Evolutionary conservation across 1,140 invertebrate genomes (phyloP).

Genomic region (Phthorimaea operculella): DNA sequence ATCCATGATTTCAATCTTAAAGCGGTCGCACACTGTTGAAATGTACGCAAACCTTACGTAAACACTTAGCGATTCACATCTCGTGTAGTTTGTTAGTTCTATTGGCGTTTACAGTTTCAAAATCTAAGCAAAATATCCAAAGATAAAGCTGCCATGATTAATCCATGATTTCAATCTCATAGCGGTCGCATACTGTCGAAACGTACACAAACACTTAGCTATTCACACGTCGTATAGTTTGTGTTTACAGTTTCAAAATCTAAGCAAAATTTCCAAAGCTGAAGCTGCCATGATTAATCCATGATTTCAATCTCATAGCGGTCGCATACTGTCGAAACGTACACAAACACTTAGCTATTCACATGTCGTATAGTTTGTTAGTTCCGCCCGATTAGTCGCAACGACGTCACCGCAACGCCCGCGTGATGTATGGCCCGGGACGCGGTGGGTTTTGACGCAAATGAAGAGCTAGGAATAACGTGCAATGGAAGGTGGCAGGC

Average conservation of each 20-base stretch:
- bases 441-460: constrained; percentile 7
- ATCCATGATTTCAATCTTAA: too few relatives aligned
- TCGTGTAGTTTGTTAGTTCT: too few relatives aligned
- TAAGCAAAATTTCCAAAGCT: too few relatives aligned
- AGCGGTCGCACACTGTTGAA: too few relatives aligned
- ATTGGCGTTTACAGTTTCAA: too few relatives aligned
- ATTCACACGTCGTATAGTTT: constrained; percentile 8
- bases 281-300: too few relatives aligned
- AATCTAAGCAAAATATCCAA: too few relatives aligned
- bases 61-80: too few relatives aligned
- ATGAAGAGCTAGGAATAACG: constrained; percentile 5
- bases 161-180: too few relatives aligned
- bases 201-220: not conserved
- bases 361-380: constrained; percentile 10
- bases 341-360: constrained; percentile 3
- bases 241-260: too few relatives aligned
- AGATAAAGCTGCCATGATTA: too few relatives aligned
- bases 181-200: not conserved
- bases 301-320: not conserved
- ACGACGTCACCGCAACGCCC: constrained; percentile 12
- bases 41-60: too few relatives aligned
- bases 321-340: not conserved
- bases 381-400: constrained; percentile 12
- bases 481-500: constrained; percentile 2
- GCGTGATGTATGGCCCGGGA: constrained; percentile 11